Percentiles rank a stretch among this genome's conserved stretches.
phyloP scores from a whole-genome alignment of 2,113 vertebrate genomes.

The Tupaia tana region DNA sequence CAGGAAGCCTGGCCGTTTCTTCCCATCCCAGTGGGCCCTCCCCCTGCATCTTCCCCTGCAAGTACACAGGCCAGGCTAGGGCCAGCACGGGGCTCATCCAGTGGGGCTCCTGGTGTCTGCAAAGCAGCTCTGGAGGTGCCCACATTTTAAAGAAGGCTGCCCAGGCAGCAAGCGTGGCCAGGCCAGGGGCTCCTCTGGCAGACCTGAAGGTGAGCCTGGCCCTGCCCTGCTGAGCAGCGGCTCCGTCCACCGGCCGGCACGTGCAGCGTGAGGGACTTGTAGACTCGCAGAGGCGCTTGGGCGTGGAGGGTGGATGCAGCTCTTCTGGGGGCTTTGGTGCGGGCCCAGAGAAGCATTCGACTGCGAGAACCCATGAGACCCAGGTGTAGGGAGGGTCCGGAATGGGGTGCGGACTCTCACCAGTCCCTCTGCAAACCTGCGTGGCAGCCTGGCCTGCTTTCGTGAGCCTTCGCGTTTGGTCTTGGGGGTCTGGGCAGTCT shows the following conservation, averaged over 20 bases:
- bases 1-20: not conserved
- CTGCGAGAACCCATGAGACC: not conserved
- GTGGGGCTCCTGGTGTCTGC: not conserved
- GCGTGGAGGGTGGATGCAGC: not conserved
- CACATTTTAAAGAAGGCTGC: not conserved
- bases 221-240: not conserved
- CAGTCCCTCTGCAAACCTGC: not conserved
- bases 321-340: not conserved
- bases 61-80: not conserved
- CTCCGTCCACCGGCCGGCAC: no score
- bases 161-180: not conserved
- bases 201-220: not conserved
- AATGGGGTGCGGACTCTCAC: no score
- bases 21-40: rapidly evolving
- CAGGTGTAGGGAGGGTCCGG: not conserved
- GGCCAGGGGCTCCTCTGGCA: not conserved
- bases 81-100: not conserved
- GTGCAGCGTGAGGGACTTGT: not conserved
- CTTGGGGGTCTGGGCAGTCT: not conserved
- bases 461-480: no score
- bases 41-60: not conserved
- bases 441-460: no score
- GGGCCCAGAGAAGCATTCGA: not conserved
- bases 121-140: no score
- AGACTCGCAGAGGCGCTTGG: rapidly evolving